A percentile compares a stretch with the other conserved stretches of the same genome.
These are phyloP conservation scores for Tyria jacobaeae DNA, from an alignment of 2,888 invertebrate species.

Conservation along the genomic window DNA sequence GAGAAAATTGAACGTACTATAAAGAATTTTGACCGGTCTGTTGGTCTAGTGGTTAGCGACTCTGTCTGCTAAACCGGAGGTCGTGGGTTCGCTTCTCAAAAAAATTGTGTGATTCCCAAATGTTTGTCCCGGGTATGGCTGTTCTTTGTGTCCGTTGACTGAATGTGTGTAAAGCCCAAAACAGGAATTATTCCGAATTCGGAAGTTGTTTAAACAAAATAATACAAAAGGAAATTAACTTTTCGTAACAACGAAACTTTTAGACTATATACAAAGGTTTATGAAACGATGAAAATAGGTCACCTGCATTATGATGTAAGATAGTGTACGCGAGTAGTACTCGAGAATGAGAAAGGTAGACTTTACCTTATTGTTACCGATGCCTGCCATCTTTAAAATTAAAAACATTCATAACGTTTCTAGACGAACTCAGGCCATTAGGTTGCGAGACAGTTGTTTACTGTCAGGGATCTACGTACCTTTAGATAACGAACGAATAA, in stretches of 20 bases:
- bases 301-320: slow-evolving; percentile 36
- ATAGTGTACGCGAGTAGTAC: slow-evolving; percentile 31
- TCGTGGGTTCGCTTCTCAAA: too few species aligned
- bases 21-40: too few species aligned
- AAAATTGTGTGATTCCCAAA: too few species aligned
- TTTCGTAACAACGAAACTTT: not conserved
- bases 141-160: too few species aligned
- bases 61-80: too few species aligned
- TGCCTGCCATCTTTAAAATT: slow-evolving; percentile 30
- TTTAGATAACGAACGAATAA: not conserved
- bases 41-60: too few species aligned
- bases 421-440: not conserved
- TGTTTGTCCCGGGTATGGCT: too few species aligned
- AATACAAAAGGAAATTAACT: too few species aligned
- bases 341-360: slow-evolving; percentile 22
- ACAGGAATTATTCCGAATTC: too few species aligned
- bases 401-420: slow-evolving; percentile 23
- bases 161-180: too few species aligned
- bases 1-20: not conserved
- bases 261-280: slow-evolving; percentile 15
- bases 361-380: slow-evolving; percentile 18
- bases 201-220: too few species aligned
- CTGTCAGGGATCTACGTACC: not conserved
- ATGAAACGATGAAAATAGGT: slow-evolving; percentile 22
- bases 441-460: not conserved